A percentile compares a stretch with the other conserved stretches of the same genome.
Conservation (phyloP, 2,888 invertebrate genomes). For the Polyploca ridens region DNA sequence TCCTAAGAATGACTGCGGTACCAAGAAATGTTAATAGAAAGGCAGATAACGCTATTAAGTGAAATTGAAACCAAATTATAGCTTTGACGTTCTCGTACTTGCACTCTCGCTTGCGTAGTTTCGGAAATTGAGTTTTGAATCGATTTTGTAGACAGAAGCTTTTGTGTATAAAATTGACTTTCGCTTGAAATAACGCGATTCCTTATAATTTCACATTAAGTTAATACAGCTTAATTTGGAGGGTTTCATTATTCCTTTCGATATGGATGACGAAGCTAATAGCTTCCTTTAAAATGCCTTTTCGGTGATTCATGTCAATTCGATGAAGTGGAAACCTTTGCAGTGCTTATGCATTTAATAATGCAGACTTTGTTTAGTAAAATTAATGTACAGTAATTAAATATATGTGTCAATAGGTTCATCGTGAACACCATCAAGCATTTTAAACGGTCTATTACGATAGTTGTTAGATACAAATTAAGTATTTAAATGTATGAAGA, state of each 20-base stretch:
- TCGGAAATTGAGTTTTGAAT: constrained; percentile 18
- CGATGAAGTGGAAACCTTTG: constrained; percentile 4
- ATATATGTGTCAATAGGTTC: neutral
- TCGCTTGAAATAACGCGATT: neutral
- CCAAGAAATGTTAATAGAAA: constrained; percentile 33
- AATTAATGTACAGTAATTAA: neutral
- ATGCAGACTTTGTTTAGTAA: neutral
- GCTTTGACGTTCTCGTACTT: constrained; percentile 9
- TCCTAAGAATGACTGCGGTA: constrained; percentile 24
- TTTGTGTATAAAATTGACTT: constrained; percentile 2
- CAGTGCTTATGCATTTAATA: neutral
- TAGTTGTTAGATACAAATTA: neutral
- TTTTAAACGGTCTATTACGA: neutral
- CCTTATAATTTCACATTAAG: constrained; percentile 3
- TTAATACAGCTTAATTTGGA: constrained; percentile 6
- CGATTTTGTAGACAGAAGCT: constrained; percentile 4
- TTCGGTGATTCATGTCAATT: neutral
- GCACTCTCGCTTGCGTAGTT: constrained; percentile 11
- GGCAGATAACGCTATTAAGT: constrained; percentile 28
- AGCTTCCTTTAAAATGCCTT: neutral
- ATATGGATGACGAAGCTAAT: neutral
- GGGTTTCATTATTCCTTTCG: neutral
- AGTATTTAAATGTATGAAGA: too few relatives aligned
- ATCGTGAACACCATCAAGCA: neutral
- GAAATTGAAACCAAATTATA: constrained; percentile 28